A percentile compares a stretch with the other conserved stretches of the same genome.
Conservation (phyloP, 2,113 vertebrate species). For the Tragelaphus scriptus region DNA sequence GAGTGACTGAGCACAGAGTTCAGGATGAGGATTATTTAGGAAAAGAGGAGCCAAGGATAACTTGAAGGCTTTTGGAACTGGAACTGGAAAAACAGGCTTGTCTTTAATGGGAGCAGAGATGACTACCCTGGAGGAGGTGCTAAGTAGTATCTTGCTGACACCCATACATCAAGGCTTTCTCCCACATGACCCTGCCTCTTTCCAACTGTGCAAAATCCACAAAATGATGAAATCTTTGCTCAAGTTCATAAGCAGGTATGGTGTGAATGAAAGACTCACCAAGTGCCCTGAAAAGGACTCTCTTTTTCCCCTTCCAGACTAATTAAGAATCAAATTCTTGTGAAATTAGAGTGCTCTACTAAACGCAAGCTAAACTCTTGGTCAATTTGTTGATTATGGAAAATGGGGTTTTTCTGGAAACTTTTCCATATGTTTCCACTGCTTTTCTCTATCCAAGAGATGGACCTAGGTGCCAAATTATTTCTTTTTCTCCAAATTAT, state of each 20-base stretch:
- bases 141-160: neutral
- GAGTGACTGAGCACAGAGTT: neutral
- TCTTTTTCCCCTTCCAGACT: neutral
- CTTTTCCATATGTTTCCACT: slow-evolving; percentile 29
- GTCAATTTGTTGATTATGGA: slow-evolving; percentile 47
- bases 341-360: slow-evolving; percentile 42
- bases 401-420: slow-evolving; percentile 49
- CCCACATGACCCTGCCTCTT: neutral
- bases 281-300: neutral
- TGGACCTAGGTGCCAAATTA: slow-evolving; percentile 7
- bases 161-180: neutral
- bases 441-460: slow-evolving; percentile 26
- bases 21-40: neutral
- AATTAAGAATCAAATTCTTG: slow-evolving; percentile 48
- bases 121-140: neutral
- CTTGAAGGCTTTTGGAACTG: neutral
- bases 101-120: neutral
- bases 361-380: slow-evolving; percentile 46
- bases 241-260: neutral
- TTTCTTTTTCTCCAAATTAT: slow-evolving; percentile 29
- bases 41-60: neutral
- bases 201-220: neutral
- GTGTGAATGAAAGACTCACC: neutral
- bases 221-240: neutral
- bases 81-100: neutral